Conservation (phyloP, 2,888 invertebrate species). For the Scaptomyza flava region DNA sequence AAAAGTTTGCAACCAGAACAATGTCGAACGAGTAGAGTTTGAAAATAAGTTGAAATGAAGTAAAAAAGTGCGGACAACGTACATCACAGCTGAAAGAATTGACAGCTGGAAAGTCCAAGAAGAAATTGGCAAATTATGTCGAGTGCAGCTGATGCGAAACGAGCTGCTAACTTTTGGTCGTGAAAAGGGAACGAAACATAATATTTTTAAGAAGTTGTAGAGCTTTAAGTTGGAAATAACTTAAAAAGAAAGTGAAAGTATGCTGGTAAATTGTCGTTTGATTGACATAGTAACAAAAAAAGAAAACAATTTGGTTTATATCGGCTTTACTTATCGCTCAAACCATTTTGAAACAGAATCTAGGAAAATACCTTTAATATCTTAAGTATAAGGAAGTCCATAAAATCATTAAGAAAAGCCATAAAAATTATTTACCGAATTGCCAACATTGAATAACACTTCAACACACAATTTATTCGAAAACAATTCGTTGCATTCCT, state of each 20-base stretch:
- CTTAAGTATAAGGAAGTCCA: neutral
- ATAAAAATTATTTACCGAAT: neutral
- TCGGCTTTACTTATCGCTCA: no score
- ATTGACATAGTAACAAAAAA: no score
- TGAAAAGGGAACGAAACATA: neutral
- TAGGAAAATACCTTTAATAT: no score
- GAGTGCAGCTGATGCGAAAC: neutral
- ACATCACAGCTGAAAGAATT: slow-evolving; percentile 10
- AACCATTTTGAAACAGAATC: no score
- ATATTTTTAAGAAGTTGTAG: neutral
- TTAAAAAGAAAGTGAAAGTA: neutral
- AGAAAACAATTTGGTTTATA: no score
- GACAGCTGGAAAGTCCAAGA: slow-evolving; percentile 16
- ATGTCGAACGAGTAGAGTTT: slow-evolving; percentile 4
- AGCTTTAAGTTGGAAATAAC: neutral
- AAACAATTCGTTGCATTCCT: slow-evolving; percentile 26
- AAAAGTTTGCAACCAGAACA: slow-evolving; percentile 42
- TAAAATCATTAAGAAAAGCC: neutral
- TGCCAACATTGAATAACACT: slow-evolving; percentile 1
- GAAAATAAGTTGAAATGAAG: slow-evolving; percentile 16
- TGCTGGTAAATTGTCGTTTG: no score
- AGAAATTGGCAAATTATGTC: slow-evolving; percentile 26
- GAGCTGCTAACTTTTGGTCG: neutral
- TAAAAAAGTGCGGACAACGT: slow-evolving; percentile 5
- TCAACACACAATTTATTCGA: slow-evolving; percentile 9